Conservation (phyloP, 2,797 vertebrate species). For the Acanthis flammea region DNA sequence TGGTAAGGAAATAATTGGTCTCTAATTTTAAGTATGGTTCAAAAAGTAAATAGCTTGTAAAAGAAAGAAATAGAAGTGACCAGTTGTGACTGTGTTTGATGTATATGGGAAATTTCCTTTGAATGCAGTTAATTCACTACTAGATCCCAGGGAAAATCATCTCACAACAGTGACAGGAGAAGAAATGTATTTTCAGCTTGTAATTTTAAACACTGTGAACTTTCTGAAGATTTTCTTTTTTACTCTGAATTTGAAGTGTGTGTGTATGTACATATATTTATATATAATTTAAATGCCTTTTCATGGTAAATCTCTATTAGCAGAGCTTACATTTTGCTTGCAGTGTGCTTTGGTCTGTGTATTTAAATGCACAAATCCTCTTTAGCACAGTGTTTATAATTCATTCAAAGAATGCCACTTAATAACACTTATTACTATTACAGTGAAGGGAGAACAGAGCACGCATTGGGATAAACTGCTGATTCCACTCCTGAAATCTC, state of each 20-base stretch:
- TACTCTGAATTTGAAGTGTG: neutral
- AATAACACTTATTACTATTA: neutral
- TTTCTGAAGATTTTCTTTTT: neutral
- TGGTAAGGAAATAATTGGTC: neutral
- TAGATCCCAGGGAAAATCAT: neutral
- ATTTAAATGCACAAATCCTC: neutral
- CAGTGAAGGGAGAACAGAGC: neutral
- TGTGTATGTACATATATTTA: neutral
- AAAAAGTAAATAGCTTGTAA: neutral
- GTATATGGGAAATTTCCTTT: neutral
- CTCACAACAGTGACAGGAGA: neutral
- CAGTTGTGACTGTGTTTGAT: neutral
- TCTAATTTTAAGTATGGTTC: slow-evolving; percentile 25
- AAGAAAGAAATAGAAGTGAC: neutral
- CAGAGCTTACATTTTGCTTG: neutral
- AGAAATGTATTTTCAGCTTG: neutral
- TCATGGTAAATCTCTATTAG: neutral
- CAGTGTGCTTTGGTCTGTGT: neutral
- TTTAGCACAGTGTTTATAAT: neutral
- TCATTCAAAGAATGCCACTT: neutral
- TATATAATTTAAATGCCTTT: neutral
- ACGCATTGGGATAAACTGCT: neutral
- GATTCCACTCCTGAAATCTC: neutral
- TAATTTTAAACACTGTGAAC: neutral
- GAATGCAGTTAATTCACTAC: neutral